Percentiles rank a stretch among this genome's conserved stretches.
Evolutionary conservation across 1,140 invertebrate species (phyloP).

Genomic region (Cyphomyrmex costatus): DNA sequence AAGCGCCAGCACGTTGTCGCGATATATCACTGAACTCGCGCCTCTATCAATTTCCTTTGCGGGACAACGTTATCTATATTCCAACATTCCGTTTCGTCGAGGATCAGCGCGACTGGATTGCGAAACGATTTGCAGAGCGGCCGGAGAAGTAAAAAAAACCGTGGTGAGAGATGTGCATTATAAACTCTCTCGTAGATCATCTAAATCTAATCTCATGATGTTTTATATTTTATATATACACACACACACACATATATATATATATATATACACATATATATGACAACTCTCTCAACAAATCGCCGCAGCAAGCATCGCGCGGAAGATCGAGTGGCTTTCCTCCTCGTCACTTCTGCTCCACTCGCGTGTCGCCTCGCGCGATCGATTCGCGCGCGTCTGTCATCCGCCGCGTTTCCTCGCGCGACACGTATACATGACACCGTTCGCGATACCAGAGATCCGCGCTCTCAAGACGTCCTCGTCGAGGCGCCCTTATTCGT

Average conservation of each 20-base stretch:
- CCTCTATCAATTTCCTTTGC: constrained; percentile 45
- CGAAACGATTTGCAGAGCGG: not conserved
- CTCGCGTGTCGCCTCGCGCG: constrained; percentile 33
- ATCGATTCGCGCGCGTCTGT: constrained; percentile 49
- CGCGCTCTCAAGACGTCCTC: not conserved
- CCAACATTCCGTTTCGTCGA: constrained; percentile 5
- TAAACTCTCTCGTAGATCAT: not conserved
- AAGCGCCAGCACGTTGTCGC: constrained; percentile 31
- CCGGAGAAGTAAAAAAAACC: not conserved
- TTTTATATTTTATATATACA: no score
- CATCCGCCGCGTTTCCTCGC: constrained; percentile 8
- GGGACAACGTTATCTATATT: not conserved
- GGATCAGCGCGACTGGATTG: not conserved
- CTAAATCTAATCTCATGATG: constrained; percentile 13
- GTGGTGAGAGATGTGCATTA: not conserved
- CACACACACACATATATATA: no score
- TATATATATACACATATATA: no score
- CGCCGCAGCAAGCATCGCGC: not conserved
- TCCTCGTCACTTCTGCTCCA: not conserved
- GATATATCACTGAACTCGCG: constrained; percentile 45
- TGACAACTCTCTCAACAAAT: not conserved
- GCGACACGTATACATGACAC: not conserved
- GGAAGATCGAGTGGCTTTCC: constrained; percentile 1
- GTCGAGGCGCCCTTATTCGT: constrained; percentile 2
- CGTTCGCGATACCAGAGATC: not conserved